phyloP scores from a whole-genome alignment of 2,797 vertebrate species.

The Sebastes glaucus region DNA sequence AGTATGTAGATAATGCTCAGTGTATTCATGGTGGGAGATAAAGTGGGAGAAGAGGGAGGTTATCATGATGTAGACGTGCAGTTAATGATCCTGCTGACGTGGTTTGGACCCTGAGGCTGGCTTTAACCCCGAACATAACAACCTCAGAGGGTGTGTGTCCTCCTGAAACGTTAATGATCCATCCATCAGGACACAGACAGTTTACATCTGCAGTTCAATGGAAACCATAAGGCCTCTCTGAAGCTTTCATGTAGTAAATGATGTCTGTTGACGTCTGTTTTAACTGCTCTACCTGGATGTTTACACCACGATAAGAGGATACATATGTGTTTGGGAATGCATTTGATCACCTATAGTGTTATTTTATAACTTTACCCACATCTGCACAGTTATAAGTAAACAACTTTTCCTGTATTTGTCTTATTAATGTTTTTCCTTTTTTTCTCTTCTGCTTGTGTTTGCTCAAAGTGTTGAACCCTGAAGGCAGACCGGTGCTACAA shows the following conservation, averaged over 20 bases:
- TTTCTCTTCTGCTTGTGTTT: constrained; percentile 11
- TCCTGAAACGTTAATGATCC: background rate
- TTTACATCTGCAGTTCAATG: background rate
- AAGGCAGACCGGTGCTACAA: constrained; percentile 1
- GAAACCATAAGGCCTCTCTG: background rate
- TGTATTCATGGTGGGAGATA: background rate
- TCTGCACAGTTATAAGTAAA: background rate
- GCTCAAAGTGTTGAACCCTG: constrained; percentile 27
- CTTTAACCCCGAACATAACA: background rate
- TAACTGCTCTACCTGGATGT: background rate
- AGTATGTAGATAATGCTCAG: constrained; percentile 14
- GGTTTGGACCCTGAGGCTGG: background rate
- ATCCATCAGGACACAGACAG: background rate
- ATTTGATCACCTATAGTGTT: background rate
- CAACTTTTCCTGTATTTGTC: background rate
- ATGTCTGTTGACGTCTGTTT: background rate
- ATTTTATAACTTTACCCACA: background rate
- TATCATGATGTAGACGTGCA: background rate
- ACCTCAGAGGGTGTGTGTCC: background rate
- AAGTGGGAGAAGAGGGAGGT: background rate
- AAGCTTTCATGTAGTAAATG: background rate
- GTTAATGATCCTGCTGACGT: background rate
- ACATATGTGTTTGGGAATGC: background rate
- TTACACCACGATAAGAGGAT: background rate
- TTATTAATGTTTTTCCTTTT: constrained; percentile 16